A percentile compares a stretch with the other conserved stretches of the same genome.
Evolutionary conservation across 2,888 invertebrate genomes (phyloP).

Genomic region (Mystacides longicornis): DNA sequence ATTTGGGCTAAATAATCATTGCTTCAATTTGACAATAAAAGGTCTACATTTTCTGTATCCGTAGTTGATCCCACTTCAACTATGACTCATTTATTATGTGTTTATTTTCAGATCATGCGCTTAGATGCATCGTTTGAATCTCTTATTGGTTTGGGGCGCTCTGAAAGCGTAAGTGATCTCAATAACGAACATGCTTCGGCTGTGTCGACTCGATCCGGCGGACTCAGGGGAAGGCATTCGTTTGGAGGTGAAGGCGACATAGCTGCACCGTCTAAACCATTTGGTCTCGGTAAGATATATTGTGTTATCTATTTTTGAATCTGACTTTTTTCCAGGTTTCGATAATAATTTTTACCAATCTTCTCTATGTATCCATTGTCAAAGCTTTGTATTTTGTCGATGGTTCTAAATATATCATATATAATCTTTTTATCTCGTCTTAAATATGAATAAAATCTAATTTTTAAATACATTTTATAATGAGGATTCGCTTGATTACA

Average conservation of each 20-base stretch:
- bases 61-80: no score
- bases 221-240: conserved; percentile 43
- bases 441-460: no score
- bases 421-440: no score
- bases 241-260: conserved; percentile 54
- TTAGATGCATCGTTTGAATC: conserved; percentile 76
- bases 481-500: conserved; percentile 4
- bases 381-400: no score
- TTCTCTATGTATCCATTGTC: no score
- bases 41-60: no score
- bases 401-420: no score
- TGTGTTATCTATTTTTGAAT: conserved; percentile 11
- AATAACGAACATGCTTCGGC: conserved; percentile 52
- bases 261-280: conserved; percentile 63
- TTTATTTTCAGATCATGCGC: conserved; percentile 62
- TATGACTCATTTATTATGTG: not conserved
- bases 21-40: no score
- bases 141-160: conserved; percentile 63
- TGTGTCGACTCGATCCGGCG: conserved; percentile 19
- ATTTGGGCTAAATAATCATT: no score
- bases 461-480: conserved; percentile 1
- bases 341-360: no score
- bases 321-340: conserved; percentile 8
- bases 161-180: conserved; percentile 78
- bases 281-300: conserved; percentile 68